A percentile compares a stretch with the other conserved stretches of the same genome.
Conservation (phyloP, 2,113 vertebrate species). For the Sminthopsis crassicaudata region DNA sequence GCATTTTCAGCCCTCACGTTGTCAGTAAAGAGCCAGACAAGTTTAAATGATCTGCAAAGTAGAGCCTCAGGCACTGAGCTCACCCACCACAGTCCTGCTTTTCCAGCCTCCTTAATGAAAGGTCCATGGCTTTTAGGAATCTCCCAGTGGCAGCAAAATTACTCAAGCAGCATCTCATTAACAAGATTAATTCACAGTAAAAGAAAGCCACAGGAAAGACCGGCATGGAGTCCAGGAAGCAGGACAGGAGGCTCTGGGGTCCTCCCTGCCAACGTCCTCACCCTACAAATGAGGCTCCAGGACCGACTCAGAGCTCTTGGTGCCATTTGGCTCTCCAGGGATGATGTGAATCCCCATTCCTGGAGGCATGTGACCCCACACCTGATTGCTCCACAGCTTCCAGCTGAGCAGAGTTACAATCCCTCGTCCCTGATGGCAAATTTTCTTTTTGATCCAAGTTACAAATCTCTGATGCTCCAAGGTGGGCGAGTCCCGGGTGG, state of each 20-base stretch:
- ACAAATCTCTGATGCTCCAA: neutral
- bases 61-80: neutral
- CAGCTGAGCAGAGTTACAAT: no score
- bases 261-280: neutral
- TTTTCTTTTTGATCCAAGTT: accelerated
- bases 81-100: no score
- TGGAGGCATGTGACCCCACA: no score
- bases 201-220: no score
- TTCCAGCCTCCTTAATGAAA: no score
- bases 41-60: neutral
- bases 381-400: accelerated
- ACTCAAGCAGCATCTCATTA: neutral
- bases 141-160: neutral
- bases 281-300: neutral
- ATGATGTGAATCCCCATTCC: accelerated
- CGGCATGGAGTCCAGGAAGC: neutral
- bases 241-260: neutral
- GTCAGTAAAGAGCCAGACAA: no score
- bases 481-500: neutral
- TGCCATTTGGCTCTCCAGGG: neutral
- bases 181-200: no score
- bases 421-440: no score
- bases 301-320: neutral
- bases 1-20: neutral
- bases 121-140: no score